Conservation (phyloP, 2,113 vertebrate species). For the Zosterops hypoxanthus region DNA sequence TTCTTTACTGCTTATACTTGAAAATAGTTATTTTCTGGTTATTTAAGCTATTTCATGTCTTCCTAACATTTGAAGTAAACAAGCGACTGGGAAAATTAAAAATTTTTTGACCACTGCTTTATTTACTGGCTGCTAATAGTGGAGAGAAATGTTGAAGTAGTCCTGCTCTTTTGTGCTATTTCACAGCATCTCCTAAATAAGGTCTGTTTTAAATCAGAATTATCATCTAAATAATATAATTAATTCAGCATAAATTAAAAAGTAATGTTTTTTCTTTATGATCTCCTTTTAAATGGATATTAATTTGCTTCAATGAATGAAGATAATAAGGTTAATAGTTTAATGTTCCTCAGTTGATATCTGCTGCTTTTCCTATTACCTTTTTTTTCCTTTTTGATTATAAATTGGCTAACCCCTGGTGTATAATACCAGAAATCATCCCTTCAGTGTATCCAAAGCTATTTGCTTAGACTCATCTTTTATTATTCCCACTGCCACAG, state of each 20-base stretch:
- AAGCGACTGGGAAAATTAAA: not conserved
- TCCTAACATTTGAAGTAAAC: not conserved
- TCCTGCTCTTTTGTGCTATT: not conserved
- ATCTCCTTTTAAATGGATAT: slow-evolving; percentile 49
- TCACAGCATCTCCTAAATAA: slow-evolving; percentile 22
- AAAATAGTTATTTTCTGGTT: not conserved
- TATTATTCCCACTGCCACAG: slow-evolving; percentile 69
- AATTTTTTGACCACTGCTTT: not conserved
- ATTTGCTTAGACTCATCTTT: slow-evolving; percentile 68
- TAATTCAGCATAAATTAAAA: slow-evolving; percentile 41
- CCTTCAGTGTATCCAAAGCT: slow-evolving; percentile 58
- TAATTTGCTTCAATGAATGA: slow-evolving; percentile 64
- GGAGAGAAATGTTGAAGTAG: not conserved
- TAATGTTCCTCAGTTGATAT: slow-evolving; percentile 59
- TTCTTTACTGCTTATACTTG: not conserved
- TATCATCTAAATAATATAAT: slow-evolving; percentile 36
- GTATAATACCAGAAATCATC: slow-evolving; percentile 66
- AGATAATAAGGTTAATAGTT: slow-evolving; percentile 72
- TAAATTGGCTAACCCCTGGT: slow-evolving; percentile 67
- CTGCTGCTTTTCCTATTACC: slow-evolving; percentile 59
- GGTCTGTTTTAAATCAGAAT: not conserved
- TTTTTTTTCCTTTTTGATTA: slow-evolving; percentile 66
- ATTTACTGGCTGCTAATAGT: not conserved
- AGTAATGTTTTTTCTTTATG: slow-evolving; percentile 42
- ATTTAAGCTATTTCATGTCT: not conserved